Evolutionary conservation across 2,888 invertebrate species (phyloP).

Genomic region (Dilophus febrilis): DNA sequence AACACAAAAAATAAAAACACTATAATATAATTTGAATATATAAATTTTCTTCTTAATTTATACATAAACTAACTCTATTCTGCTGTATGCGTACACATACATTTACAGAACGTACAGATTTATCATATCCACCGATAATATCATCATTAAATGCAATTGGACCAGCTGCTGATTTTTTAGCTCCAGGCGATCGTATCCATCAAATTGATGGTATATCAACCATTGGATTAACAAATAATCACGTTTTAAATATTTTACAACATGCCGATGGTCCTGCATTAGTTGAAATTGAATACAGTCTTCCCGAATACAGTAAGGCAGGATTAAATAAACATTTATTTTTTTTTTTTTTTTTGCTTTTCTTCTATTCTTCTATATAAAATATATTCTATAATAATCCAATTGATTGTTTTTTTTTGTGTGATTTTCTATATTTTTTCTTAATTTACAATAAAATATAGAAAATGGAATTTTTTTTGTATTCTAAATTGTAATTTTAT

Average conservation of each 20-base stretch:
- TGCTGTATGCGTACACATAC: too few relatives aligned
- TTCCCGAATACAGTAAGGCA: conserved; percentile 60
- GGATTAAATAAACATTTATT: neutral
- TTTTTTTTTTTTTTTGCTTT: neutral
- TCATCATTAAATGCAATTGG: conserved; percentile 27
- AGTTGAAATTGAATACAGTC: conserved; percentile 69
- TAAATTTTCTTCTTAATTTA: too few relatives aligned
- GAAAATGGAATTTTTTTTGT: too few relatives aligned
- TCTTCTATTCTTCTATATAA: neutral
- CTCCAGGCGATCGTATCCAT: conserved; percentile 62
- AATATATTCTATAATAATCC: too few relatives aligned
- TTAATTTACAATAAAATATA: too few relatives aligned
- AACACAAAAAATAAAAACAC: too few relatives aligned
- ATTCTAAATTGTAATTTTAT: too few relatives aligned
- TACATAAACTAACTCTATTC: too few relatives aligned
- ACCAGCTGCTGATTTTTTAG: conserved; percentile 49
- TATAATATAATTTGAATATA: too few relatives aligned
- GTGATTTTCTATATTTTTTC: neutral
- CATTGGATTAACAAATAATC: conserved; percentile 55
- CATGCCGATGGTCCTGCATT: conserved; percentile 56
- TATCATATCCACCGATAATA: conserved; percentile 30
- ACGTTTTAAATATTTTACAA: conserved; percentile 52
- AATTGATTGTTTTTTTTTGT: too few relatives aligned
- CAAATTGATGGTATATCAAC: conserved; percentile 71
- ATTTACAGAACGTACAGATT: conserved; percentile 28